Evolutionary conservation across 2,113 vertebrate genomes (phyloP), one percentile per base, ranked within the genome.

Genomic region (Oryzias woworae): DNA sequence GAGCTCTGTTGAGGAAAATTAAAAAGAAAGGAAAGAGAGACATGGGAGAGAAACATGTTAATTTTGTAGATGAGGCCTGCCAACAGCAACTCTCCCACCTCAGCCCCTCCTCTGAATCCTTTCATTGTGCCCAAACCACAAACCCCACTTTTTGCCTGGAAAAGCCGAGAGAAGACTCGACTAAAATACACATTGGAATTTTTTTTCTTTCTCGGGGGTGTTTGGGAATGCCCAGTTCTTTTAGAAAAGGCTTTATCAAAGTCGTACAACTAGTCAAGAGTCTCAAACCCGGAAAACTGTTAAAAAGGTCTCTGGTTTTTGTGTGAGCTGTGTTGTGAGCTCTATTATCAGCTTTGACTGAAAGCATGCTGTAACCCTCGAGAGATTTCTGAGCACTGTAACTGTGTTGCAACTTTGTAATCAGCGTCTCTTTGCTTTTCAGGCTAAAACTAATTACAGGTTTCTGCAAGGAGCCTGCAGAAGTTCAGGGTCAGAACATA

Each of bases 391-490:
- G 62, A 78, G 64, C 20, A 24, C 47, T 62, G 42, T 5, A 5
- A 41, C n/a, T 71, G 53, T 54, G 55, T 62, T 66, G 65, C 56
- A 42, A 76, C 75, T 82, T 83, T 82, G 69, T 86, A 81, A 82
- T 87, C 72, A 84, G 51, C 46, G 45, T 58, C 54, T 71, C 68
- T 80, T 71, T 84, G 62, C 70, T 85, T 77, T 87, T 80, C 67
- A 69, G 73, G 77, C 66, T 82, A n/a, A 71, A 85, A 65, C 65
- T 88, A 89, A 89, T 90, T 81, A 83, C 77, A 85, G 81, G 84
- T 85, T 85, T 62, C 62, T 72, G 72, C 62, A 52, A 66, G 70
- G 73, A 51, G 84, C 73, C 78, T 71, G 73, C 68, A 75, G 73
- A 81, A 48, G 66, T 81, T 84, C 77, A 76, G 69, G 76, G 80